A percentile compares a stretch with the other conserved stretches of the same genome.
Evolutionary conservation across 2,888 invertebrate genomes (phyloP).

Genomic region (Cosmia pyralina): DNA sequence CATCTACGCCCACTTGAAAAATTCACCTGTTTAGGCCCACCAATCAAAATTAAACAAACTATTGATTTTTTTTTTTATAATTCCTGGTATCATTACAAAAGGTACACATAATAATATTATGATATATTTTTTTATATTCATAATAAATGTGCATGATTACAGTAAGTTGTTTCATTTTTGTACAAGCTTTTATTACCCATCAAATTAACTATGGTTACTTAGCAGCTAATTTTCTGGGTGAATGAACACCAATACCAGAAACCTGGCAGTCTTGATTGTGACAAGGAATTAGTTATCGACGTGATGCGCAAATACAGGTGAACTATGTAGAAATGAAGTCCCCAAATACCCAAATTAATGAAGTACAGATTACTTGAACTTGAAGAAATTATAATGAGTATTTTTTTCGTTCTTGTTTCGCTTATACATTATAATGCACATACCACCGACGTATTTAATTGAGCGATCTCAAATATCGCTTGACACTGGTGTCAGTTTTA

Average conservation of each 20-base stretch:
- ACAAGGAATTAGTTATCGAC: conserved; percentile 1
- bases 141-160: neutral
- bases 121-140: neutral
- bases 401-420: neutral
- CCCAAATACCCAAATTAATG: neutral
- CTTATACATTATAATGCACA: conserved; percentile 1
- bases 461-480: conserved; percentile 66
- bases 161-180: neutral
- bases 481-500: conserved; percentile 71
- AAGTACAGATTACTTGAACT: neutral
- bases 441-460: conserved; percentile 42
- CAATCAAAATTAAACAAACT: neutral
- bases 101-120: neutral
- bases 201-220: neutral
- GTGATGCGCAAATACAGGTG: neutral
- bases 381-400: neutral
- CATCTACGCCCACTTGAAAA: too few species aligned
- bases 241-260: neutral
- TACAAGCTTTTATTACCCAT: too few species aligned
- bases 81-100: neutral
- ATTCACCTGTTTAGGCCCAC: neutral
- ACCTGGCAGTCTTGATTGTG: neutral
- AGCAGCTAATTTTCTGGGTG: too few species aligned
- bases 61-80: neutral
- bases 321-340: neutral